Evolutionary conservation across 2,797 vertebrate species (phyloP).

Genomic region (Gadopsis bispinosus): DNA sequence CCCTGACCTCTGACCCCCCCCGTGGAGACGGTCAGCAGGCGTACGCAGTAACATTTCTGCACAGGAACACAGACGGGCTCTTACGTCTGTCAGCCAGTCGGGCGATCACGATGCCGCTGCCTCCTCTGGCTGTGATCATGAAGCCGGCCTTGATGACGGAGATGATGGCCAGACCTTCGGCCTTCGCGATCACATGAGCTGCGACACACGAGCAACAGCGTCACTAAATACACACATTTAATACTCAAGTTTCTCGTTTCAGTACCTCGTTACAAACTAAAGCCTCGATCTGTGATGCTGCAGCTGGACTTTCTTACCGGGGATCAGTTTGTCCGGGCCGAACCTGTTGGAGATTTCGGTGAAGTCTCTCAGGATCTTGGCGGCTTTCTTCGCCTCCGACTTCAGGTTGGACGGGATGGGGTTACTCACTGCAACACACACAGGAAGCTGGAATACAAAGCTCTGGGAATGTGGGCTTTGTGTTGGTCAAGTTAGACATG

Average conservation of each 20-base stretch:
- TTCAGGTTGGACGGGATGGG: constrained; percentile 94
- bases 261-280: no score
- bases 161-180: constrained; percentile 94
- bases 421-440: constrained; percentile 85
- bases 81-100: constrained; percentile 92
- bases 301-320: constrained; percentile 78
- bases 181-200: constrained; percentile 96
- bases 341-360: constrained; percentile 93
- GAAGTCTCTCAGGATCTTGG: constrained; percentile 96
- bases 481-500: neutral
- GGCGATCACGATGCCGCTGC: constrained; percentile 94
- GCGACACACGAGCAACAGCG: constrained; percentile 31
- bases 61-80: constrained; percentile 45
- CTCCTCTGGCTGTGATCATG: constrained; percentile 94
- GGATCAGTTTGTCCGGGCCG: constrained; percentile 97
- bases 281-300: no score
- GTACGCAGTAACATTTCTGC: no score
- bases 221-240: constrained; percentile 1
- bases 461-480: neutral
- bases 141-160: constrained; percentile 97
- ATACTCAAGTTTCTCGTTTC: neutral
- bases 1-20: no score
- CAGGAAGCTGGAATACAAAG: neutral
- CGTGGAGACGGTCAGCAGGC: no score
- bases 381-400: constrained; percentile 96